phyloP scores from a whole-genome alignment of 2,797 vertebrate species.

The Vespertilio murinus region DNA sequence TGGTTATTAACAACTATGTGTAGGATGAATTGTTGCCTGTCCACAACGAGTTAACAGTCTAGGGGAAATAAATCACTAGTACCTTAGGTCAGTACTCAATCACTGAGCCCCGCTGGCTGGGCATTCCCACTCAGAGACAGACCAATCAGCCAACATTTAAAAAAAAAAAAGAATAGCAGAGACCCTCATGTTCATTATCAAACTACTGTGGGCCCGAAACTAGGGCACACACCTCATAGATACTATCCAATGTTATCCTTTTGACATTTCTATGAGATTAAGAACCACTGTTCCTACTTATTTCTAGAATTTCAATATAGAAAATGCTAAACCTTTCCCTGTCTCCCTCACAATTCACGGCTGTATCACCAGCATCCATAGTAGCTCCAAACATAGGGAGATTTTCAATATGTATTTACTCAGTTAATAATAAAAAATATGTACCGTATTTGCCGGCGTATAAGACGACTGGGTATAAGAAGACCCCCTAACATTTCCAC shows the following conservation, averaged over 20 bases:
- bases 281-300: not conserved
- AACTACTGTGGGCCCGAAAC: not conserved
- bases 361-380: not conserved
- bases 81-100: no score
- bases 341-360: not conserved
- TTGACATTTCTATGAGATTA: not conserved
- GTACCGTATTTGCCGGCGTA: no score
- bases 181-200: not conserved
- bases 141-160: not conserved
- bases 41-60: no score
- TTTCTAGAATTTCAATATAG: not conserved
- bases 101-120: no score
- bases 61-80: no score
- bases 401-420: not conserved
- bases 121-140: not conserved
- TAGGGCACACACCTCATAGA: not conserved
- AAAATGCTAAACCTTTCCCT: not conserved
- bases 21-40: not conserved
- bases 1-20: not conserved
- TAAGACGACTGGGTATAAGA: no score
- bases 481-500: no score
- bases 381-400: not conserved
- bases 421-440: conserved; percentile 9
- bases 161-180: not conserved
- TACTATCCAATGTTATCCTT: not conserved